phyloP scores from a whole-genome alignment of 1,140 invertebrate genomes.

The Drosophila hydei region DNA sequence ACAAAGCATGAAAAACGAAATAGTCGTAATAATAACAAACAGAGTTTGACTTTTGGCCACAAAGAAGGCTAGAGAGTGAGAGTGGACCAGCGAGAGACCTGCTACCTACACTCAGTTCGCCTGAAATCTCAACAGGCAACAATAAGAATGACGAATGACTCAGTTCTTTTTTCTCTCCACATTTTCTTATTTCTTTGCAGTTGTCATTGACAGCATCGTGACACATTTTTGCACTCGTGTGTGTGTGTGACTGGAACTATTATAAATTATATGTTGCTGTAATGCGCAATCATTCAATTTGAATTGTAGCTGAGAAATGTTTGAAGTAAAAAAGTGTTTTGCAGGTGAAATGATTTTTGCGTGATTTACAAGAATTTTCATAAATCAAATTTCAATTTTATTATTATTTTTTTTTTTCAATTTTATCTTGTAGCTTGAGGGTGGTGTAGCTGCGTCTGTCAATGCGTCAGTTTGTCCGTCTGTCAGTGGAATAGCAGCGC shows the following conservation, averaged over 20 bases:
- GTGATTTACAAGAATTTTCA: slow-evolving; percentile 45
- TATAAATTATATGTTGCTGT: slow-evolving; percentile 78
- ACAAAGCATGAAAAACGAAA: slow-evolving; percentile 33
- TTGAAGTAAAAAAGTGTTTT: background rate
- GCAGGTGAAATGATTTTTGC: slow-evolving; percentile 59
- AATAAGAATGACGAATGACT: slow-evolving; percentile 78
- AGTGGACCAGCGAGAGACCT: background rate
- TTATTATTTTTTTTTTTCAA: slow-evolving; percentile 9
- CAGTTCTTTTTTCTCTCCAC: slow-evolving; percentile 26
- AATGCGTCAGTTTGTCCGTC: slow-evolving; percentile 17
- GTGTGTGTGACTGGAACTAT: slow-evolving; percentile 29
- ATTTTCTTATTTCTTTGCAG: slow-evolving; percentile 36
- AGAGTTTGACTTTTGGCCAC: slow-evolving; percentile 61
- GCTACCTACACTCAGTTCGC: slow-evolving; percentile 41
- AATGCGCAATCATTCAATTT: slow-evolving; percentile 63
- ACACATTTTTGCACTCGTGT: slow-evolving; percentile 50
- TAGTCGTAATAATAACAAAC: slow-evolving; percentile 70
- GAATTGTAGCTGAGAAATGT: slow-evolving; percentile 37
- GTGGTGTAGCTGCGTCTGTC: slow-evolving; percentile 18
- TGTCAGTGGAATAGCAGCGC: slow-evolving; percentile 40
- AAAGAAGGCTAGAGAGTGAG: background rate
- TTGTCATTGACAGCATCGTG: slow-evolving; percentile 62
- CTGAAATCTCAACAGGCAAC: slow-evolving; percentile 44
- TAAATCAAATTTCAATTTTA: slow-evolving; percentile 22
- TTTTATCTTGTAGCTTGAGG: too few relatives aligned